Evolutionary conservation across 2,888 invertebrate genomes (phyloP), one percentile per base, ranked within the genome.

Genomic region (Lepidocyrtoides sp.): DNA sequence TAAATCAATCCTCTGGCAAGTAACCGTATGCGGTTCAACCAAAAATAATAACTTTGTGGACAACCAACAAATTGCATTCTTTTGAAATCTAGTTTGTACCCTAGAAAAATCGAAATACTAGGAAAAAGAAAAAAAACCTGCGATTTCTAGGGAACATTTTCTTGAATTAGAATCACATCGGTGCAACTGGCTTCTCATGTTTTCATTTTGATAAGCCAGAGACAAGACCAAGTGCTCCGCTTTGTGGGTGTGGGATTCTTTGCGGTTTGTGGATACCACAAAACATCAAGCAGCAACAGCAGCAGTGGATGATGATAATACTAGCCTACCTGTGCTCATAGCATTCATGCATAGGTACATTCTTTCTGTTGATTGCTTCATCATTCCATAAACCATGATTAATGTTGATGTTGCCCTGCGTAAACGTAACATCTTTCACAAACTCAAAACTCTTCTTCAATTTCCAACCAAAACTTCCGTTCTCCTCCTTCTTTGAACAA

Each of bases 251-350:
- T 79, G 81, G 23, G 20, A 66, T 72, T 66, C 41, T 75, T 60
- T 83, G 89, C 48, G 87, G 75, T 79, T 86, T 89, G 44, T 89
- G 79, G 88, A n/a, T 81, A 89, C 81, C 88, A 89, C 81, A 89
- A 60, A 66, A 63, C 60, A 79, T 57, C 29, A 77, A 87, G 63
- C 26, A 51, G 12, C 7, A 23, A 44, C 3, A 14, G 66, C 26
- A 60, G 60, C 8, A 12, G 69, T n/a, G n/a, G 69, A 32, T 60
- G 60, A 75, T 75, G 48, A 12, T 75, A 51, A 48, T 48, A 5
- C 14, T 75, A 44, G 12, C 8, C n/a, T 14, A 57, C 57, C 23
- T 75, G 26, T 12, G 29, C 32, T 23, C 7, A 23, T 48, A 23
- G n/a, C 48, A 17, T 14, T 12, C 29, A 10, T 32, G 14, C 5